phyloP scores from a whole-genome alignment of 2,113 vertebrate species.

The Nasalis larvatus region DNA sequence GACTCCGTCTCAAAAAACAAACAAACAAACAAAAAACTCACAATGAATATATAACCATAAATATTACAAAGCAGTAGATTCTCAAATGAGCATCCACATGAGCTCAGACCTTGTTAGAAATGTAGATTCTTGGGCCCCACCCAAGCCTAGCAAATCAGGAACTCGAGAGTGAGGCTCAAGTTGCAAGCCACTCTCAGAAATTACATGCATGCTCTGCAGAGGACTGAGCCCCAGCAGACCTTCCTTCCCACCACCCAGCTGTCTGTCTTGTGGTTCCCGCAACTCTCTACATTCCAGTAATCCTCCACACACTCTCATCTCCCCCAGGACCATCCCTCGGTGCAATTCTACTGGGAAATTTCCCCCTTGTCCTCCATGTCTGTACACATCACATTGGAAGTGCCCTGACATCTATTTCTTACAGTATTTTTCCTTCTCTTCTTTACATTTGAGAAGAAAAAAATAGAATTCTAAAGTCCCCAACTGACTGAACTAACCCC shows the following conservation, averaged over 20 bases:
- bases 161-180: not conserved
- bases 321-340: not conserved
- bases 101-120: not conserved
- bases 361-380: accelerated
- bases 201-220: accelerated
- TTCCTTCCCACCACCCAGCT: not conserved
- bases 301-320: not conserved
- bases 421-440: not conserved
- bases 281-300: not conserved
- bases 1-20: too few species aligned
- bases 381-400: not conserved
- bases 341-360: not conserved
- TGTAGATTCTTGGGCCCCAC: not conserved
- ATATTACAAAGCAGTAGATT: not conserved
- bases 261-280: too few species aligned
- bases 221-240: not conserved
- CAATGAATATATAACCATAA: not conserved
- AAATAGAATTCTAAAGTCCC: too few species aligned
- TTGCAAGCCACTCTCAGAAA: not conserved
- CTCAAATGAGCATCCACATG: not conserved
- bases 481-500: too few species aligned
- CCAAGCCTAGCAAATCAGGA: not conserved
- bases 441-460: not conserved
- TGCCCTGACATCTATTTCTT: accelerated
- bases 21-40: not conserved